Percentiles rank a stretch among this genome's conserved stretches.
phyloP scores from a whole-genome alignment of 1,140 invertebrate genomes.

The Drosophila quadrilineata region DNA sequence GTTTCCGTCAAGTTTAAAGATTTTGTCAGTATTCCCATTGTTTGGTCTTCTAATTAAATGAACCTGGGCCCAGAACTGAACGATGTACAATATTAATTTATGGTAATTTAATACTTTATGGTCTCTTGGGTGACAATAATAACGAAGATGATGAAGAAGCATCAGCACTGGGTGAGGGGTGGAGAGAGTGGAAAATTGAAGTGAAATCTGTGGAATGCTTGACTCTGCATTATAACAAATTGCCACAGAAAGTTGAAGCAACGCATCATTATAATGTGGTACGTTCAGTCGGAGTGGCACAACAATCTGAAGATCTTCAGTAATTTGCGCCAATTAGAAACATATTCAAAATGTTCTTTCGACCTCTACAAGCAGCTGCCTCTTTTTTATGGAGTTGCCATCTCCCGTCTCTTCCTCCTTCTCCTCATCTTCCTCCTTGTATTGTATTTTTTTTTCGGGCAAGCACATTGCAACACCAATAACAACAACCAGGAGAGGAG shows the following conservation, averaged over 20 bases:
- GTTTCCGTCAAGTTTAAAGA: not conserved
- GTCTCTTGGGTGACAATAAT: slow-evolving; percentile 17
- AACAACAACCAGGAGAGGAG: slow-evolving; percentile 3
- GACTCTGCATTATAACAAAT: slow-evolving; percentile 43
- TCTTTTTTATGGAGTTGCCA: slow-evolving; percentile 48
- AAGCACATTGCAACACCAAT: slow-evolving; percentile 34
- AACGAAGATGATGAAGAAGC: not conserved
- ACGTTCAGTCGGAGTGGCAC: too few species aligned
- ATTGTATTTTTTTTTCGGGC: slow-evolving; percentile 20
- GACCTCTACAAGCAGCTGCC: slow-evolving; percentile 29
- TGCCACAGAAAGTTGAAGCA: slow-evolving; percentile 50
- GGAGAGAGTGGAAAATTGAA: not conserved
- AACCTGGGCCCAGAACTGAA: too few species aligned
- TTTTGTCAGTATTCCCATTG: slow-evolving; percentile 23
- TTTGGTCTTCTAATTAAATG: slow-evolving; percentile 69
- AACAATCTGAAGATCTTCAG: slow-evolving; percentile 64
- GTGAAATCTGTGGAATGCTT: slow-evolving; percentile 25
- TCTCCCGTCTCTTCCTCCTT: too few species aligned
- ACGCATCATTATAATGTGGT: slow-evolving; percentile 38
- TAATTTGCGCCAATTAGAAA: slow-evolving; percentile 73
- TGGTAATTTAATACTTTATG: slow-evolving; percentile 72
- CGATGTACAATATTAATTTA: slow-evolving; percentile 72
- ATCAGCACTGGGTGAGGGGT: too few species aligned
- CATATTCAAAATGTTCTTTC: slow-evolving; percentile 48
- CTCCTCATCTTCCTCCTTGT: slow-evolving; percentile 12